These are phyloP conservation scores for Nyctibius bracteatus DNA, from an alignment of 2,113 vertebrate genomes.

Conservation along the genomic window DNA sequence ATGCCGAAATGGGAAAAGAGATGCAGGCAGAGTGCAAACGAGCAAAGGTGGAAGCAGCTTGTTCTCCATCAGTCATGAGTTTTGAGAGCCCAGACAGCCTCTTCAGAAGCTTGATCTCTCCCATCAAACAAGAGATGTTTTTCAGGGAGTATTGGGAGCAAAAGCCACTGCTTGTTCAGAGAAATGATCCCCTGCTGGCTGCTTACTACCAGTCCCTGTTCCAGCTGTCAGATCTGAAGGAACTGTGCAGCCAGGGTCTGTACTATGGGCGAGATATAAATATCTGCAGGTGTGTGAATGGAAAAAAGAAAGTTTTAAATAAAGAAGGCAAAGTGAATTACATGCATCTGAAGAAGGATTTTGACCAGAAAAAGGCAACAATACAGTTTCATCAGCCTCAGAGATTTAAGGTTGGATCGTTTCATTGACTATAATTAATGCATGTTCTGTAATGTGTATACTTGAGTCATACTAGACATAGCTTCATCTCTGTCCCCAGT, in stretches of 20 bases:
- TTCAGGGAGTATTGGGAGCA: conserved; percentile 89
- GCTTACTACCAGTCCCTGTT: conserved; percentile 83
- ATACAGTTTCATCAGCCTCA: conserved; percentile 94
- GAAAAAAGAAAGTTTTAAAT: conserved; percentile 85
- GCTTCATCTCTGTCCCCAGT: background rate
- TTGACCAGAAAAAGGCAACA: conserved; percentile 83
- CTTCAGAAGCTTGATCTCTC: conserved; percentile 85
- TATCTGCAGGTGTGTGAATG: conserved; percentile 78
- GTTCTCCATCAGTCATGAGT: background rate
- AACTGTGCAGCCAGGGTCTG: conserved; percentile 73
- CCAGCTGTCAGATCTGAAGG: conserved; percentile 78
- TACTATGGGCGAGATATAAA: conserved; percentile 83
- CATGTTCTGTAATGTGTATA: background rate
- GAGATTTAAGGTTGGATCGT: conserved; percentile 85
- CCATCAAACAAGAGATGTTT: conserved; percentile 78
- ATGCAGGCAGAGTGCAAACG: conserved; percentile 57
- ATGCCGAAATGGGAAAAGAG: background rate
- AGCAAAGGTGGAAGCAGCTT: conserved; percentile 38
- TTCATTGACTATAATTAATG: background rate
- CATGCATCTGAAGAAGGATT: conserved; percentile 79
- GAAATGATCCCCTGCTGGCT: conserved; percentile 66
- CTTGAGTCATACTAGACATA: background rate
- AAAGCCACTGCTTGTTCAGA: conserved; percentile 83
- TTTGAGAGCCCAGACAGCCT: conserved; percentile 77
- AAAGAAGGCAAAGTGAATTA: conserved; percentile 79